Conservation (phyloP, 2,797 vertebrate genomes). For the Cuniculus paca region DNA sequence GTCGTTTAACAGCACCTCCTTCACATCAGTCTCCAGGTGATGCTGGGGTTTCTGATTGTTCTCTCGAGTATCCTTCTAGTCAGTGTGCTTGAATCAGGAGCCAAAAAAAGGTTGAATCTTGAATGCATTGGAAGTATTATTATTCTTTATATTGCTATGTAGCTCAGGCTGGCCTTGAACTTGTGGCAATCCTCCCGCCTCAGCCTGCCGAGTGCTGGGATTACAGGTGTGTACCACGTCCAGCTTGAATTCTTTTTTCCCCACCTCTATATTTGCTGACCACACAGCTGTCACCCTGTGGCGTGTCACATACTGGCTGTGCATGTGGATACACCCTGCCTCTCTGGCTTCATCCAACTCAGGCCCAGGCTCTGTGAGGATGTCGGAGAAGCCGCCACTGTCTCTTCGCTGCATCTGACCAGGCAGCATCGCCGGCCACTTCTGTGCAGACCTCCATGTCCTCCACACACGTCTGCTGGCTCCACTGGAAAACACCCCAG, state of each 20-base stretch:
- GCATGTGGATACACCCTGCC: too few relatives aligned
- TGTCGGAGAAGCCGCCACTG: rapidly evolving
- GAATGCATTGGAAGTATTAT: background rate
- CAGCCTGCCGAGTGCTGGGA: background rate
- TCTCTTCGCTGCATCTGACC: rapidly evolving
- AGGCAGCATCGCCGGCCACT: background rate
- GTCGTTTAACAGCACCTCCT: too few relatives aligned
- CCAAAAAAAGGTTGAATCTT: background rate
- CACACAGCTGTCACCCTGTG: background rate
- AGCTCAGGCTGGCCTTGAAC: background rate
- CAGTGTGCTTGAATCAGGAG: background rate
- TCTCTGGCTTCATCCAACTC: background rate
- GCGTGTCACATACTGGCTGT: too few relatives aligned
- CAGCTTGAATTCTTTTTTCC: background rate
- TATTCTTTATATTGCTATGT: background rate
- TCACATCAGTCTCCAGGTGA: background rate
- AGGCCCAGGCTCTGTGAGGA: background rate
- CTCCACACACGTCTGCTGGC: too few relatives aligned
- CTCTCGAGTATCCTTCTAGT: background rate
- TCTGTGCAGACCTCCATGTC: background rate
- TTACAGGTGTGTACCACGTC: background rate
- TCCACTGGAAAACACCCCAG: background rate
- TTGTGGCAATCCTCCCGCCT: background rate
- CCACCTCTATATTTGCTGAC: background rate
- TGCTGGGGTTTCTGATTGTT: background rate